These are phyloP conservation scores for Aldrovandia affinis DNA, from an alignment of 2,797 vertebrate genomes.

Conservation along the genomic window DNA sequence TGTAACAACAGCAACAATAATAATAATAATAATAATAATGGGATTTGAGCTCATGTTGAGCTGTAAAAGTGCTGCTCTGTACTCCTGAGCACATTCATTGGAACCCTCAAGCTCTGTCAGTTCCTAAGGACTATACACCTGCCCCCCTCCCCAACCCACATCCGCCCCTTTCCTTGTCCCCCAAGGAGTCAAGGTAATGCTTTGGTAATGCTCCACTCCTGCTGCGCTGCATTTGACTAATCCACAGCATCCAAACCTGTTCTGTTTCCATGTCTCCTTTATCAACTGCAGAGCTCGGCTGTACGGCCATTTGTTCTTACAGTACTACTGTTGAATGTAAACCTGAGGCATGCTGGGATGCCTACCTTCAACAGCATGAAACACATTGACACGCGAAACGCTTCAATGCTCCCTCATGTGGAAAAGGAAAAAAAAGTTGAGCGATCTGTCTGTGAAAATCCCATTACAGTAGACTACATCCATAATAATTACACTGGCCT, in stretches of 20 bases:
- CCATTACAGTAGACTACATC: not conserved
- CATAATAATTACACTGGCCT: not conserved
- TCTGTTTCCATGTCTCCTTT: not conserved
- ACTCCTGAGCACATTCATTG: not conserved
- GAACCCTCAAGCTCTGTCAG: too few species aligned
- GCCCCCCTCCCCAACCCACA: too few species aligned
- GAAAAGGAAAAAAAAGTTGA: not conserved
- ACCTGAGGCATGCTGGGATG: not conserved
- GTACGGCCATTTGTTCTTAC: not conserved
- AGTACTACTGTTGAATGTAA: not conserved
- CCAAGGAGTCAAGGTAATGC: too few species aligned
- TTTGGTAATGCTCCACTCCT: not conserved
- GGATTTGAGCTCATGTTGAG: not conserved
- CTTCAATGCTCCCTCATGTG: not conserved
- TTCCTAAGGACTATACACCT: too few species aligned
- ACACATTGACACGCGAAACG: not conserved
- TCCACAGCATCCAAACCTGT: not conserved
- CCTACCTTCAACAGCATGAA: not conserved
- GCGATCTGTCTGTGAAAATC: constrained; percentile 1
- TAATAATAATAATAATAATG: not conserved
- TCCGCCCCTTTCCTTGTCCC: too few species aligned
- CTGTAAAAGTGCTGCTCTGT: not conserved
- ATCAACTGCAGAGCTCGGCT: not conserved
- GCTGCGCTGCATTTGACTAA: not conserved
- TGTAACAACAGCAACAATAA: not conserved